Conservation (phyloP, 2,113 vertebrate species). For the Arvicanthis niloticus region DNA sequence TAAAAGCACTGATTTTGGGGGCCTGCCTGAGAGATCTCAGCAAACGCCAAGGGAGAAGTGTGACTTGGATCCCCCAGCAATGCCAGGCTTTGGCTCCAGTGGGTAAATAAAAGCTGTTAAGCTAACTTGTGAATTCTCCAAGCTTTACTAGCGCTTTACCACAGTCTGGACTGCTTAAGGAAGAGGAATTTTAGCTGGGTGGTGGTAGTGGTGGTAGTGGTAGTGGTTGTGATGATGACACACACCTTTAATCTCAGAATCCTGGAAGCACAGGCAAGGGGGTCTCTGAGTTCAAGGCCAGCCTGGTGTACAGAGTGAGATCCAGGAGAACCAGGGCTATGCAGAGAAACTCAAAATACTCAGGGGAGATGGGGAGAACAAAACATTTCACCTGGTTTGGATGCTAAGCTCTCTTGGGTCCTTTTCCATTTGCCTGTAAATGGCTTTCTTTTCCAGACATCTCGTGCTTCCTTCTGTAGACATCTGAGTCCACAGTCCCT, state of each 20-base stretch:
- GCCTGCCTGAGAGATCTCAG: not conserved
- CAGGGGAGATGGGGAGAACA: not conserved
- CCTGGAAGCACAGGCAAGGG: not conserved
- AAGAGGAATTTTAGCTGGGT: not conserved
- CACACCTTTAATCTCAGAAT: not conserved
- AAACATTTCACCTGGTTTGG: not conserved
- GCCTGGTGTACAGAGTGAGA: not conserved
- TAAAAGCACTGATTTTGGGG: conserved; percentile 6
- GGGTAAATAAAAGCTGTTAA: conserved; percentile 43
- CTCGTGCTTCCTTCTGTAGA: not conserved
- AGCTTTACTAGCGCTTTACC: not conserved
- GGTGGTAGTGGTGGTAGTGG: not conserved
- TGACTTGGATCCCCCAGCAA: not conserved
- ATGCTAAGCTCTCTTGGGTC: not conserved
- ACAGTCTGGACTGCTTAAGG: not conserved
- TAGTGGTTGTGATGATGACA: not conserved
- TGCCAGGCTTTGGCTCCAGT: not conserved
- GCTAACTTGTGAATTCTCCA: not conserved
- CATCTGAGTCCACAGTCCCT: not conserved
- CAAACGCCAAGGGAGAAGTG: not conserved
- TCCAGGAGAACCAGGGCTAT: not conserved
- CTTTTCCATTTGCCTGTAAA: not conserved
- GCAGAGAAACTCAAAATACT: not conserved
- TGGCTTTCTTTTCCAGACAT: not conserved
- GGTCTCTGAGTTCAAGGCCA: not conserved